Conservation (phyloP, 2,113 vertebrate genomes). For the Hymenochirus boettgeri region DNA sequence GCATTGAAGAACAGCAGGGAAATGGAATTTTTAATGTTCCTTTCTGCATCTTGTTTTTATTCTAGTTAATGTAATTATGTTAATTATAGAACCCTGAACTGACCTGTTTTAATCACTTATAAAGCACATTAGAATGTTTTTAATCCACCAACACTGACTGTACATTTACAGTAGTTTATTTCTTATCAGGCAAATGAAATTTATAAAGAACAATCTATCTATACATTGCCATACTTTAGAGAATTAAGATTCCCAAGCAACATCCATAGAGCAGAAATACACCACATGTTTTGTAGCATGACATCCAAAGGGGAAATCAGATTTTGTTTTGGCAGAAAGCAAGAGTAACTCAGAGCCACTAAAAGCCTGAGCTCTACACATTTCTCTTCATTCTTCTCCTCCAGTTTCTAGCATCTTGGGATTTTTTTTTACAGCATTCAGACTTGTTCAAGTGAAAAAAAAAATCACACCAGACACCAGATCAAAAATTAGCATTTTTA, state of each 20-base stretch:
- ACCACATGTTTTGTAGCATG: conserved; percentile 18
- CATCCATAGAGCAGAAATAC: not conserved
- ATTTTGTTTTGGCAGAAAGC: conserved; percentile 1
- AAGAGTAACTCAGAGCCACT: not conserved
- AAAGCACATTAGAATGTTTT: no score
- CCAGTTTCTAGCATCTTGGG: not conserved
- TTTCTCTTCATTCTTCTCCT: conserved; percentile 29
- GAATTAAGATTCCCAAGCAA: conserved; percentile 31
- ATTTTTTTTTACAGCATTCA: conserved; percentile 45
- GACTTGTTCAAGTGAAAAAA: conserved; percentile 51
- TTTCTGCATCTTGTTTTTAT: conserved; percentile 24
- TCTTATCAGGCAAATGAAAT: not conserved
- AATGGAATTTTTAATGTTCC: not conserved
- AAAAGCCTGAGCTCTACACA: conserved; percentile 1
- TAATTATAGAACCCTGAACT: no score
- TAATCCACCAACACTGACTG: not conserved
- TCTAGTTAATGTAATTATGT: no score
- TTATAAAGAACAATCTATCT: not conserved
- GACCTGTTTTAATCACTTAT: no score
- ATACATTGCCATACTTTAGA: conserved; percentile 7
- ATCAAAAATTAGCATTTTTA: conserved; percentile 99
- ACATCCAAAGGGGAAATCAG: not conserved
- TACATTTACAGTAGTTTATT: not conserved
- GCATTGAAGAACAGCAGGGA: conserved; percentile 21
- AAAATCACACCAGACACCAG: conserved; percentile 72